Base-by-base conservation (phyloP, 2,888 invertebrate species). In the Scaptodrosophila latifasciaeformis region DNA sequence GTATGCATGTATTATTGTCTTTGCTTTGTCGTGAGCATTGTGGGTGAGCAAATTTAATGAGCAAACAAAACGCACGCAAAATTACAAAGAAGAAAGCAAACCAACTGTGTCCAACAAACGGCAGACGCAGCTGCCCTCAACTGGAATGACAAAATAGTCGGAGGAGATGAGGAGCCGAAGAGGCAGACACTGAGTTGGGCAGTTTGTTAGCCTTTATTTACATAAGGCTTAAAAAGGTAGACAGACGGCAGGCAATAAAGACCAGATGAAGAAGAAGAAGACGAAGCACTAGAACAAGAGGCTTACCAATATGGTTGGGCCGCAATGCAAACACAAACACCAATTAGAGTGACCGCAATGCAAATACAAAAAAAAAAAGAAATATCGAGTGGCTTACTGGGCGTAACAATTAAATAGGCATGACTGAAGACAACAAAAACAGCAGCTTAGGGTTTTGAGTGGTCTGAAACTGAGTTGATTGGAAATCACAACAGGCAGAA, bases 21-120 rank as follows among this genome's bases (percentile, higher is more conserved):
- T 46, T 52, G 54, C n/a, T n/a, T n/a, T n/a, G n/a, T n/a, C n/a
- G n/a, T n/a, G n/a, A n/a, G n/a, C 37, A 24, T 24, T 65, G 76
- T 65, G 53, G 61, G 57, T 48, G 30, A 52, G 43, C 62, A 74
- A 78, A 72, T 76, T 81, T 76, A 76, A 76, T 76, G 75, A 76
- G 82, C 75, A 76, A 76, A 76, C 81, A 76, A 59, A 76, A 79
- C 80, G 80, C 64, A 72, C 75, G 81, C 72, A 75, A 74, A 74
- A 74, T 81, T 60, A 71, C 82, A 81, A 74, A 79, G 79, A 65
- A 75, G 67, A 52, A 59, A 18, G 27, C 44, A n/a, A 18, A 18
- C 31, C 44, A n/a, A 18, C 19, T 21, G 19, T 34, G 34, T 30
- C 21, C 15, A 37, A 15, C 15, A 17, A 37, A 15, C 37, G 17